Base-by-base conservation (phyloP, 2,888 invertebrate species). In the Ecliptopera silaceata region DNA sequence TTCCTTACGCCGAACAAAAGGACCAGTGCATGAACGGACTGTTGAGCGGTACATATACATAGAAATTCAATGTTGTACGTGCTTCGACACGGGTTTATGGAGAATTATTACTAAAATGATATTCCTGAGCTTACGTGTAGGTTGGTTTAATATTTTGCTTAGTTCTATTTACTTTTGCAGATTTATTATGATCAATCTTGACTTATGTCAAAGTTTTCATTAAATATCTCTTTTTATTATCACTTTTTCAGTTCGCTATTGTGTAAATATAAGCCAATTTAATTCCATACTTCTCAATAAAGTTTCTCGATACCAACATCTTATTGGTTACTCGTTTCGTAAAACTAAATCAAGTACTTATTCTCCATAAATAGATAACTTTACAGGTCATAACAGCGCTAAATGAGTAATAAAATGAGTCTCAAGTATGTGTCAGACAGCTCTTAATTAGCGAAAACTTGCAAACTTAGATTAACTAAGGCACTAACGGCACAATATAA, bases 1-100 rank as follows among this genome's bases (percentile, higher is more conserved):
- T 63, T 65, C 61, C 61, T 61, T 61, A 56, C 48, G 51, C 17
- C 42, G 10, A 59, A 63, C 65, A 61, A 63, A 62, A 56, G 53
- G 48, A 50, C 31, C 49, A 56, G 32, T 44, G 17, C 54, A 17
- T 54, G 47, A 41, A 53, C 46, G 6, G 41, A 52, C 34, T 53
- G 41, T 47, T 46, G 18, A 48, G 22, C 32, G 46, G 34, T 22
- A 43, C 47, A 26, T n/a, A n/a, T n/a, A n/a, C n/a, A 45, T 46
- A 48, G 42, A 36, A 54, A 48, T 42, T 47, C 47, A 41, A 54
- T 46, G 46, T 54, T 42, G 54, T 43, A 54, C 54, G 53, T 54
- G 46, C 42, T 42, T 34, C 36, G 46, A 42, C 41, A 31, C 46
- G 32, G 31, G 38, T 46, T 41, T 44, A 18, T 29, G n/a, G 48